Conservation (phyloP, 2,113 vertebrate species). For the Agapornis roseicollis region DNA sequence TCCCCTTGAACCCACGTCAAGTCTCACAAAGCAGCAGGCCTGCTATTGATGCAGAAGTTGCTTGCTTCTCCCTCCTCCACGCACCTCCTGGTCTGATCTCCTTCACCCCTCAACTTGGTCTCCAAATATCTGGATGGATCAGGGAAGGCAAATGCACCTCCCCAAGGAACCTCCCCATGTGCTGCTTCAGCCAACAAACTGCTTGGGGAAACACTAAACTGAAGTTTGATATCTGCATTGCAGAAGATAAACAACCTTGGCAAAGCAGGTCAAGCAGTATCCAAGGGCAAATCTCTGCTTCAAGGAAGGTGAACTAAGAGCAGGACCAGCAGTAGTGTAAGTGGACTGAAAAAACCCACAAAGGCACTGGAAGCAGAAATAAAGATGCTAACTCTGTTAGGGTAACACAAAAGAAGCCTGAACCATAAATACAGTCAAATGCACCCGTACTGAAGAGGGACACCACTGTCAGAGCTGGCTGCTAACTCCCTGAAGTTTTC, state of each 20-base stretch:
- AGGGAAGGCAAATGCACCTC: background rate
- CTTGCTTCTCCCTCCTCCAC: background rate
- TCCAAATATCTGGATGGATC: background rate
- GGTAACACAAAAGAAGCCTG: background rate
- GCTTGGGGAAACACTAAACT: background rate
- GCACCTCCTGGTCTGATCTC: background rate
- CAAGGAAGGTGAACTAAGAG: background rate
- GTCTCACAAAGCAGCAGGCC: background rate
- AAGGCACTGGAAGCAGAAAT: background rate
- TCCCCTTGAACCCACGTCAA: background rate
- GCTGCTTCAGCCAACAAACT: background rate
- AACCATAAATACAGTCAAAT: background rate
- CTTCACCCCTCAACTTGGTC: background rate
- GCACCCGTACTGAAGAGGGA: fast-evolving
- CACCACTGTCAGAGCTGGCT: fast-evolving
- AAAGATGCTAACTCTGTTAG: background rate
- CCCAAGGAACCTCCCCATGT: background rate
- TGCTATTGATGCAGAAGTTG: background rate
- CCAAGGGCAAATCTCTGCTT: constrained; percentile 30
- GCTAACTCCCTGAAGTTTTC: background rate
- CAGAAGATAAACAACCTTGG: constrained; percentile 42
- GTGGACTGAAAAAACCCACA: fast-evolving
- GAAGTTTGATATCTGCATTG: constrained; percentile 29
- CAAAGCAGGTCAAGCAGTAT: constrained; percentile 12
- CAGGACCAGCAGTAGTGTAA: background rate